phyloP scores from a whole-genome alignment of 2,888 invertebrate genomes.

The Ophion ventricosus region DNA sequence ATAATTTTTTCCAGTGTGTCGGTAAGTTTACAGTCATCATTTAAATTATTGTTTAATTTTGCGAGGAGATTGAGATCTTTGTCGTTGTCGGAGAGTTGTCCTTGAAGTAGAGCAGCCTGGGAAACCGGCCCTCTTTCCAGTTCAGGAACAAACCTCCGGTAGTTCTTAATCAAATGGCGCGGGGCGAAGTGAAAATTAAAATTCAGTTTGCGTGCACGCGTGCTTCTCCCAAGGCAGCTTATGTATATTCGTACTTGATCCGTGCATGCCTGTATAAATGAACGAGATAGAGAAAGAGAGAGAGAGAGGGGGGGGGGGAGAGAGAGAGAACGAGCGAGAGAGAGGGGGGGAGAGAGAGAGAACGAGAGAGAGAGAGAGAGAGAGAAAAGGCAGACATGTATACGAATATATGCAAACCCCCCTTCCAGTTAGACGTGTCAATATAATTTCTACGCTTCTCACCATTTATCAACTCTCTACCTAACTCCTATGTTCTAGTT shows the following conservation, averaged over 20 bases:
- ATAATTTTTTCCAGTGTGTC: too few species aligned
- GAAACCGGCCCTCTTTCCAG: conserved; percentile 25
- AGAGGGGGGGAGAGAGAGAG: background rate
- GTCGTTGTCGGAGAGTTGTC: background rate
- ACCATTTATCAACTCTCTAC: conserved; percentile 14
- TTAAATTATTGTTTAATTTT: background rate
- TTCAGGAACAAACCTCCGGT: conserved; percentile 7
- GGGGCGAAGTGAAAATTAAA: conserved; percentile 77
- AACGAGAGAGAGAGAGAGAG: background rate
- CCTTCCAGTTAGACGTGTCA: conserved; percentile 70
- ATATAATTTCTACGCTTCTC: conserved; percentile 61
- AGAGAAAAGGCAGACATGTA: conserved; percentile 5
- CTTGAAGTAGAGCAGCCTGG: background rate
- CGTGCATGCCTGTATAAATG: conserved; percentile 11
- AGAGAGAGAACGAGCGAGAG: too few species aligned
- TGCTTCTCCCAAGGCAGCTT: conserved; percentile 62
- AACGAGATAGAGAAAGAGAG: too few species aligned
- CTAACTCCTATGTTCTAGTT: background rate
- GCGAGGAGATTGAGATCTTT: background rate
- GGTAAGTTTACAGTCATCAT: too few species aligned
- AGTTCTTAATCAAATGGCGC: conserved; percentile 69
- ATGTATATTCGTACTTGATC: conserved; percentile 48
- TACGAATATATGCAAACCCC: conserved; percentile 76
- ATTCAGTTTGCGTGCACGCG: conserved; percentile 73
- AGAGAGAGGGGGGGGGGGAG: too few species aligned